These are phyloP conservation scores for Cerceris ruficornis DNA, from an alignment of 2,888 invertebrate genomes.

Conservation along the genomic window DNA sequence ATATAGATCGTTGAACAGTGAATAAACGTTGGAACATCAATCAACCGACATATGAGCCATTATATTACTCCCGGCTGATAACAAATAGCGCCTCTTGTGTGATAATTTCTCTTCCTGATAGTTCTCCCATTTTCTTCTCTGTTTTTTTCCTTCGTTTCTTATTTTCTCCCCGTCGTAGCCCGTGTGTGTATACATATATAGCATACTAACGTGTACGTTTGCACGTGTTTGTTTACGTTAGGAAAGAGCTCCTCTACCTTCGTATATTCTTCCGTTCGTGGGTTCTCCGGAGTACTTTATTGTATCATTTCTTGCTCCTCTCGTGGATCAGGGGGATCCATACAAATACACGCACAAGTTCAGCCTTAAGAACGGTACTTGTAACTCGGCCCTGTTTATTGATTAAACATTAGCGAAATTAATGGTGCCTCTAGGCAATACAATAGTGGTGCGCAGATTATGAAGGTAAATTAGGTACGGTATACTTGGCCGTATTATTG, in stretches of 20 bases:
- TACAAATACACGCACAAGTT: conserved; percentile 45
- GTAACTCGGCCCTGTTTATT: conserved; percentile 72
- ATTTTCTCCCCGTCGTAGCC: conserved; percentile 11
- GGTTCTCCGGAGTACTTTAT: conserved; percentile 24
- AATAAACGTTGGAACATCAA: conserved; percentile 56
- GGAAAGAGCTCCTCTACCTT: conserved; percentile 26
- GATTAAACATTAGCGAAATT: conserved; percentile 79
- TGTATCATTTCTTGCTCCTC: conserved; percentile 40
- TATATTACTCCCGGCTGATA: conserved; percentile 53
- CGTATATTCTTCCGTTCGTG: conserved; percentile 19
- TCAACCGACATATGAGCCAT: conserved; percentile 56
- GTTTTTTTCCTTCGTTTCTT: conserved; percentile 12
- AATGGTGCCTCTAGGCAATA: conserved; percentile 72
- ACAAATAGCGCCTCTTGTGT: conserved; percentile 51
- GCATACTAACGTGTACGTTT: conserved; percentile 49
- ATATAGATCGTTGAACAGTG: conserved; percentile 37
- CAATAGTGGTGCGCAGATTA: conserved; percentile 58
- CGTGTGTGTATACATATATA: conserved; percentile 9
- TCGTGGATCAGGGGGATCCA: conserved; percentile 45
- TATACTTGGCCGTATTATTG: conserved; percentile 54
- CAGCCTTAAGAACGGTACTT: conserved; percentile 33
- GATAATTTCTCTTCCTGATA: conserved; percentile 61
- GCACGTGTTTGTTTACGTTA: not conserved
- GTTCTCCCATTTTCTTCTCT: conserved; percentile 25
- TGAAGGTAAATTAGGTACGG: conserved; percentile 60